phyloP scores from a whole-genome alignment of 1,140 invertebrate genomes.

The Platyscapa corneri region DNA sequence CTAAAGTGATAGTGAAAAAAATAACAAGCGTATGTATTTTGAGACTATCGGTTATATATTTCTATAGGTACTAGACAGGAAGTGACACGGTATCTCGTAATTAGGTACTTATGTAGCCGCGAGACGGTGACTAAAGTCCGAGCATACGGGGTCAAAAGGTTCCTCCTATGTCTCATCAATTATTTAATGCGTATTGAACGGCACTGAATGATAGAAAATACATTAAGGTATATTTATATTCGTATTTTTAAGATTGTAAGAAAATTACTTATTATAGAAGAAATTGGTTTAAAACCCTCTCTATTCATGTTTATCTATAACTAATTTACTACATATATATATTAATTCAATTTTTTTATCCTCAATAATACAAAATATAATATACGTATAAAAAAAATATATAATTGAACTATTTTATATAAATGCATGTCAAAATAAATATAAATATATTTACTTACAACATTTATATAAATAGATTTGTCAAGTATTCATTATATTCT shows the following conservation, averaged over 20 bases:
- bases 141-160: conserved; percentile 43
- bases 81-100: conserved; percentile 15
- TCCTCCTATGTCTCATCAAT: conserved; percentile 16
- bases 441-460: no score
- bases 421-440: no score
- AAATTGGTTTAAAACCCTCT: no score
- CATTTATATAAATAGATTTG: no score
- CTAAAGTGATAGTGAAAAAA: not conserved
- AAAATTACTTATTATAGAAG: no score
- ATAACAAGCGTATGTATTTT: not conserved
- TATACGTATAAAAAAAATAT: no score
- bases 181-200: conserved; percentile 16
- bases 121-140: not conserved
- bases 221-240: not conserved
- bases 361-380: no score
- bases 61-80: conserved; percentile 1
- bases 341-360: no score
- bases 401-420: no score
- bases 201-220: not conserved
- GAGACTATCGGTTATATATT: not conserved
- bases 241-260: not conserved
- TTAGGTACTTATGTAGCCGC: not conserved
- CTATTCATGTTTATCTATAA: no score
- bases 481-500: no score
- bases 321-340: no score